phyloP scores from a whole-genome alignment of 2,113 vertebrate species.

The Anguilla rostrata region DNA sequence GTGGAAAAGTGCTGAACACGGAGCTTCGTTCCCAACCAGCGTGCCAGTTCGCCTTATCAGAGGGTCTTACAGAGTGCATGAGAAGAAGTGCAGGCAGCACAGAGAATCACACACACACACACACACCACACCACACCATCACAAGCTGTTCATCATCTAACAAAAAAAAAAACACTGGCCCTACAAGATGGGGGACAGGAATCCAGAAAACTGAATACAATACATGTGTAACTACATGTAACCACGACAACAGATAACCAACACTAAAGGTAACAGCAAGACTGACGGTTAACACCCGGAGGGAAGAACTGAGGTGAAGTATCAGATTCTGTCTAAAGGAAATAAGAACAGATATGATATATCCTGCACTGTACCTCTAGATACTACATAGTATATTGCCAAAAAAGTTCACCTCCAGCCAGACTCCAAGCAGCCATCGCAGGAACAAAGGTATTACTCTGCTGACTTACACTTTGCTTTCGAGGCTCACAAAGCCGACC shows the following conservation, averaged over 20 bases:
- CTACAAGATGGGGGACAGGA: neutral
- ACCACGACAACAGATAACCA: neutral
- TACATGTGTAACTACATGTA: neutral
- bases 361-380: neutral
- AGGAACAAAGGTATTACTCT: neutral
- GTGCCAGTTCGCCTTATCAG: conserved; percentile 28
- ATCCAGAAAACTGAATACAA: neutral
- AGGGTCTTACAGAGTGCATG: neutral
- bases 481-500: neutral
- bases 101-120: neutral
- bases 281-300: neutral
- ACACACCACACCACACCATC: neutral
- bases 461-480: neutral
- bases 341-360: neutral
- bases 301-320: neutral
- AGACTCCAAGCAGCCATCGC: neutral
- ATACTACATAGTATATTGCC: neutral
- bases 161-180: neutral
- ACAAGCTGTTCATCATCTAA: too few relatives aligned
- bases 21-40: neutral
- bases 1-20: conserved; percentile 30
- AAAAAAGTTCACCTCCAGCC: neutral
- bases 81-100: neutral
- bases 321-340: neutral
- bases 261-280: neutral